A percentile compares a stretch with the other conserved stretches of the same genome.
Conservation (phyloP, 2,113 vertebrate species). For the Phasianus colchicus region DNA sequence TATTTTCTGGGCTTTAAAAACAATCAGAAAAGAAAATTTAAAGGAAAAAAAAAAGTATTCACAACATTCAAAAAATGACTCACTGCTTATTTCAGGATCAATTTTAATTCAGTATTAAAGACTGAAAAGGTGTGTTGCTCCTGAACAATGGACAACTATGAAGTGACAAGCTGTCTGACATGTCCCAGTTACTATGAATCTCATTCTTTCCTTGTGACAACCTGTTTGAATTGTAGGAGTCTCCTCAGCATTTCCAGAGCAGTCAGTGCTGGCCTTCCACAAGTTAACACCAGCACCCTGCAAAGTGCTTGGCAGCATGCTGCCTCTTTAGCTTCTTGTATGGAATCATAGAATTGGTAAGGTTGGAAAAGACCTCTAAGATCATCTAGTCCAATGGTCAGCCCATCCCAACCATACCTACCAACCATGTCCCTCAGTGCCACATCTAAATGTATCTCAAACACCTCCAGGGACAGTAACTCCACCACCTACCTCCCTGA, state of each 20-base stretch:
- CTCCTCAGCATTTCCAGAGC: background rate
- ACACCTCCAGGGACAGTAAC: too few species aligned
- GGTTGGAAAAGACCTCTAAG: too few species aligned
- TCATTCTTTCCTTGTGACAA: constrained; percentile 28
- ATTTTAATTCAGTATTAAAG: constrained; percentile 53
- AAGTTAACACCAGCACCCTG: background rate
- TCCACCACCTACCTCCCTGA: too few species aligned
- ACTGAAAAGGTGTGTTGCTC: background rate
- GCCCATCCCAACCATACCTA: too few species aligned
- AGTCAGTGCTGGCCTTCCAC: background rate
- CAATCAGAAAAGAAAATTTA: background rate
- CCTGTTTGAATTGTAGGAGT: background rate
- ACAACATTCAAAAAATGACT: constrained; percentile 8
- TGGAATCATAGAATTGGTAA: too few species aligned
- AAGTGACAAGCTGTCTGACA: background rate
- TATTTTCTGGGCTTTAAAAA: background rate
- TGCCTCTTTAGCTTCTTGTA: background rate
- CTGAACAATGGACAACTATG: background rate
- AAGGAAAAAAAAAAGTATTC: background rate
- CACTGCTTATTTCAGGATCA: constrained; percentile 26
- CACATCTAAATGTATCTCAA: too few species aligned
- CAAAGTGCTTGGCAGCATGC: background rate
- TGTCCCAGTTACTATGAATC: constrained; percentile 2
- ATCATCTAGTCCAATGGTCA: too few species aligned
- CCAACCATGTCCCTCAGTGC: too few species aligned